Evolutionary conservation across 2,113 vertebrate genomes (phyloP), one percentile per base, ranked within the genome.

Genomic region (Anolis sagrei): DNA sequence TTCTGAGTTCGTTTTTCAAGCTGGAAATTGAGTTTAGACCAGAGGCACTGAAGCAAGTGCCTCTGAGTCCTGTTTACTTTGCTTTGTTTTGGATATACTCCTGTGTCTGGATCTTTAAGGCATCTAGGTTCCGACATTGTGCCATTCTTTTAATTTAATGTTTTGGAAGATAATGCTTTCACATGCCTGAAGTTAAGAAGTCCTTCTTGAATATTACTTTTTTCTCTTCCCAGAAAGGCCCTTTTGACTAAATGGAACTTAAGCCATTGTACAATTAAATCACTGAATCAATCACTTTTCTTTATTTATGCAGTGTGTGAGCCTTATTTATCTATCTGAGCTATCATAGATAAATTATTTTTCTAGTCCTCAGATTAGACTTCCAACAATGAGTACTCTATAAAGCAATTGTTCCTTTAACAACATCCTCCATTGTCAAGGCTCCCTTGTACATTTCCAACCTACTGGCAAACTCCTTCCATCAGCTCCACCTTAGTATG

Each of bases 231-330:
- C 39, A 25, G 27, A 75, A 64, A 64, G 16, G 7, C 51, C 36
- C 19, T 32, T 21, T 78, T 0, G n/a, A 1, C 0, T 62, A 39
- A 16, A 7, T 51, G 85, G 48, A 14, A 48, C 70, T 82, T 44
- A 73, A 8, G 5, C 58, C 11, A 6, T 49, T 1, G 0, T 1
- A 0, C 2, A 4, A 6, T 0, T 82, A 8, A 14, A 76, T 49
- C 58, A 39, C 44, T 32, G 34, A 36, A 32, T 58, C 51, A 29
- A 0, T 39, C 7, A 48, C 81, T 58, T 54, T 34, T 34, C 78
- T 34, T 44, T 32, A 6, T 39, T 74, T 23, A 82, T 48, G 73
- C 27, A 49, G 25, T 58, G 0, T 2, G 32, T 69, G 34, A n/a
- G 32, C 51, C 27, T 25, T 3, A 29, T 62, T 75, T 64, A 69